A percentile compares a stretch with the other conserved stretches of the same genome.
phyloP scores from a whole-genome alignment of 2,113 vertebrate genomes.

The Perca flavescens region DNA sequence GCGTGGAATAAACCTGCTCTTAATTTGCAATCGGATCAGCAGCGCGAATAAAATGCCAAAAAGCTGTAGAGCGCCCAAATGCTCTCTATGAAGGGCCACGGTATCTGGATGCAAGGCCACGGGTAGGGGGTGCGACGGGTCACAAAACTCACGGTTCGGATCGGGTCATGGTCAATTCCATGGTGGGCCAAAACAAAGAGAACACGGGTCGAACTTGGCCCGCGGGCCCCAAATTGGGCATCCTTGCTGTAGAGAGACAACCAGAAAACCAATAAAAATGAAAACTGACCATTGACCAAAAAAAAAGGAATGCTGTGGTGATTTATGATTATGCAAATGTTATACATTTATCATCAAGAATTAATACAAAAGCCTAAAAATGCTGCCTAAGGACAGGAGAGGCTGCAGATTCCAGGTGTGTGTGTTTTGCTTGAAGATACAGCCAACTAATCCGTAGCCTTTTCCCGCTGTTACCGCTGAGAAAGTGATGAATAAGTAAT shows the following conservation, averaged over 20 bases:
- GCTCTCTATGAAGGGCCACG: too few species aligned
- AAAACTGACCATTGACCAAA: conserved; percentile 8
- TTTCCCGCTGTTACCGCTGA: not conserved
- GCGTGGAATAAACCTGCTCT: not conserved
- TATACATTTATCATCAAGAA: not conserved
- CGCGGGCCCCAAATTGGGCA: too few species aligned
- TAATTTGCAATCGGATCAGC: not conserved
- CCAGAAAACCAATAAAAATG: not conserved
- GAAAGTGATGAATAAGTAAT: conserved; percentile 61
- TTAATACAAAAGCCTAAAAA: conserved; percentile 35
- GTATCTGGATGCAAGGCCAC: too few species aligned
- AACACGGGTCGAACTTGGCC: too few species aligned
- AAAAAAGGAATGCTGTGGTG: not conserved
- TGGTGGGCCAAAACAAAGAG: too few species aligned
- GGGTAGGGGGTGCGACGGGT: too few species aligned
- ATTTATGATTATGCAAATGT: conserved; percentile 38
- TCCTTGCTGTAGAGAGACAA: not conserved
- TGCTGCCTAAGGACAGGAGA: conserved; percentile 28
- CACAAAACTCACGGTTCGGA: too few species aligned
- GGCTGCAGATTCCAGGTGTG: conserved; percentile 21
- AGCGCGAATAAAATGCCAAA: not conserved
- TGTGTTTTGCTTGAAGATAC: not conserved
- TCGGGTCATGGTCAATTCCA: too few species aligned
- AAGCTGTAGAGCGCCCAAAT: not conserved
- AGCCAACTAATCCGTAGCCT: conserved; percentile 30